Evolutionary conservation across 2,888 invertebrate species (phyloP).

Genomic region (Desoria tigrina): DNA sequence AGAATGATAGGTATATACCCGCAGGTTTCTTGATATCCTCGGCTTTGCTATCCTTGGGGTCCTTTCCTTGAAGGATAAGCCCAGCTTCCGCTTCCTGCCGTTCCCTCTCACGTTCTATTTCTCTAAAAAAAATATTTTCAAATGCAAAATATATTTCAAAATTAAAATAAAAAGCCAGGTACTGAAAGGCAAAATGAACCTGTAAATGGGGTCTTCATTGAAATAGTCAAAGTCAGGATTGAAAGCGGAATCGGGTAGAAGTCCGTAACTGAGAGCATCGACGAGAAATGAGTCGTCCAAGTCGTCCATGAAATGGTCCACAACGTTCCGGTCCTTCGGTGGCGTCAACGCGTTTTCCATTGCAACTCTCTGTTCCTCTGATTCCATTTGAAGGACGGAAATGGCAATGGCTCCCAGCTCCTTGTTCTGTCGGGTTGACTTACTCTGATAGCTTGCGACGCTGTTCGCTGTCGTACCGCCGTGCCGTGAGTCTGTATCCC

Average conservation of each 20-base stretch:
- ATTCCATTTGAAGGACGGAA: constrained; percentile 6
- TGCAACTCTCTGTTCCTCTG: background rate
- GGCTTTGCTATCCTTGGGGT: constrained; percentile 11
- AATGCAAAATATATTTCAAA: too few relatives aligned
- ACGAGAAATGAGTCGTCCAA: constrained; percentile 33
- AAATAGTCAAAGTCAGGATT: constrained; percentile 38
- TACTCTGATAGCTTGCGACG: background rate
- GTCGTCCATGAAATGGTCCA: constrained; percentile 35
- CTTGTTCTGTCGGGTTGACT: background rate
- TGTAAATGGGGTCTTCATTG: constrained; percentile 31
- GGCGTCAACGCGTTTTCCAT: constrained; percentile 12
- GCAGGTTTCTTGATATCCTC: constrained; percentile 8
- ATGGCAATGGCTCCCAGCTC: background rate
- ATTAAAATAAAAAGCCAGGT: too few relatives aligned
- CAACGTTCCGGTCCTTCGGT: constrained; percentile 18
- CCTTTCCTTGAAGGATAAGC: constrained; percentile 4
- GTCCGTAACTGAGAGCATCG: constrained; percentile 31
- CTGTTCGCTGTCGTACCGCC: background rate
- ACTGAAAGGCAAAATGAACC: background rate
- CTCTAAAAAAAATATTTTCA: too few relatives aligned
- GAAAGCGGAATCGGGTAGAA: constrained; percentile 31
- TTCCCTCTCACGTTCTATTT: background rate
- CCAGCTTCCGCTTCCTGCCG: constrained; percentile 6
- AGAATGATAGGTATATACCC: too few relatives aligned
- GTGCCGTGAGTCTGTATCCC: too few relatives aligned